phyloP scores from a whole-genome alignment of 2,797 vertebrate genomes.

The Pantherophis alleghaniensis region DNA sequence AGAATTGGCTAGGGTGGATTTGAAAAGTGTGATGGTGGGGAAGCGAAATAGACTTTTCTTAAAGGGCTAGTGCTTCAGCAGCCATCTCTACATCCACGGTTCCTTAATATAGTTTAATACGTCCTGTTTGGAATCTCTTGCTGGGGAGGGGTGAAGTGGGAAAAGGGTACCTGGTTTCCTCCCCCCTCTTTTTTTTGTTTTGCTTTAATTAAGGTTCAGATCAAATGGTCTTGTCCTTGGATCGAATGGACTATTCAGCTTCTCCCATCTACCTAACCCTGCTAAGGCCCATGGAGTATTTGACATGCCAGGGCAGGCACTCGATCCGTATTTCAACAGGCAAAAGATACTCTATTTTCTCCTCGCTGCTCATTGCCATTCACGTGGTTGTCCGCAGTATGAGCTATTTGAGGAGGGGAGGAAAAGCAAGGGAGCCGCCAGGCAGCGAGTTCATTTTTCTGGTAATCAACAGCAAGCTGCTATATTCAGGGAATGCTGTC shows the following conservation, averaged over 20 bases:
- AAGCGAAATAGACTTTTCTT: constrained; percentile 71
- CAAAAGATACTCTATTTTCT: constrained; percentile 43
- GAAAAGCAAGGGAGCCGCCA: constrained; percentile 67
- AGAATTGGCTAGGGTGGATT: constrained; percentile 45
- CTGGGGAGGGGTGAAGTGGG: no score
- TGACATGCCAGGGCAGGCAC: background rate
- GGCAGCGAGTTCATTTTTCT: constrained; percentile 86
- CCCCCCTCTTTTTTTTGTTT: background rate
- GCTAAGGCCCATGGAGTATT: background rate
- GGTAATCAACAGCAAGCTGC: constrained; percentile 87
- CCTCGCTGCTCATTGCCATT: constrained; percentile 37
- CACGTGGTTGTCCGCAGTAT: constrained; percentile 54
- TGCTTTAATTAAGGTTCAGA: background rate
- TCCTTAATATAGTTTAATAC: background rate
- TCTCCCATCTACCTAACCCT: no score
- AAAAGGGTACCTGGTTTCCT: background rate
- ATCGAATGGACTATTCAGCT: background rate
- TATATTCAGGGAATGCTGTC: constrained; percentile 88
- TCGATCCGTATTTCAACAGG: constrained; percentile 12
- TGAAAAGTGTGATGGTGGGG: constrained; percentile 49
- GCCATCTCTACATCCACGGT: background rate
- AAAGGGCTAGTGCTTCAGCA: constrained; percentile 80
- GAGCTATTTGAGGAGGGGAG: constrained; percentile 36
- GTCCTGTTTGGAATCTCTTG: background rate
- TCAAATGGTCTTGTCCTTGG: background rate